Base-by-base conservation (phyloP, 2,888 invertebrate genomes). In the Cacoxenus indagator region DNA sequence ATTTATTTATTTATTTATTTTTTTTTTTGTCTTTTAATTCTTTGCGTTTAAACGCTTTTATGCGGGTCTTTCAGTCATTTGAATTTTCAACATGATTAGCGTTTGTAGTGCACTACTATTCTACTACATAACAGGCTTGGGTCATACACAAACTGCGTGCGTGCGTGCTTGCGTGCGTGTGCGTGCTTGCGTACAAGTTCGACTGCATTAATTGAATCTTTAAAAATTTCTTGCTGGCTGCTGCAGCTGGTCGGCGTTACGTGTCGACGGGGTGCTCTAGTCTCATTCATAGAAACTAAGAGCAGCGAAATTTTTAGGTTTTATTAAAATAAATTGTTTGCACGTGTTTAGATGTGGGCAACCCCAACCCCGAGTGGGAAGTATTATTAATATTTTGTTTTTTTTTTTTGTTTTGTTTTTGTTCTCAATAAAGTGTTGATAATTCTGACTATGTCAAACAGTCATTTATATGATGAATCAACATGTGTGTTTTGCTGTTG, bases 301-400 rank as follows among this genome's bases (percentile, higher is more conserved):
- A 79, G 77, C 82, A 76, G 70, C 79, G 74, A 76, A 74, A 77
- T 82, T 81, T 80, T 75, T 81, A 77, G 75, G 73, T 78, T 82
- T 82, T 84, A 82, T 82, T 84, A 77, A 83, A 79, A 79, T 79
- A 84, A 84, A 82, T 82, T 77, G 81, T 74, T 73, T 84, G 81
- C 82, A 82, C 82, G 84, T 82, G 82, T 79, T 73, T 59, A 54
- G 19, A 82, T 82, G 84, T 77, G 82, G 82, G 82, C 72, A 31
- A 59, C 29, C 59, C 31, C 70, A 69, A 65, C 70, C n/a, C n/a
- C n/a, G n/a, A n/a, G n/a, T n/a, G n/a, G 31, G 9, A 31, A 31
- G 31, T 6, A 9, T 11, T 14, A 11, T 37, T 14, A 4, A 2
- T 4, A 37, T 37, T 37, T 31, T 1, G 5, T 31, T 9, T 31